Evolutionary conservation across 2,113 vertebrate species (phyloP).

Genomic region (Lethenteron camtschaticum): DNA sequence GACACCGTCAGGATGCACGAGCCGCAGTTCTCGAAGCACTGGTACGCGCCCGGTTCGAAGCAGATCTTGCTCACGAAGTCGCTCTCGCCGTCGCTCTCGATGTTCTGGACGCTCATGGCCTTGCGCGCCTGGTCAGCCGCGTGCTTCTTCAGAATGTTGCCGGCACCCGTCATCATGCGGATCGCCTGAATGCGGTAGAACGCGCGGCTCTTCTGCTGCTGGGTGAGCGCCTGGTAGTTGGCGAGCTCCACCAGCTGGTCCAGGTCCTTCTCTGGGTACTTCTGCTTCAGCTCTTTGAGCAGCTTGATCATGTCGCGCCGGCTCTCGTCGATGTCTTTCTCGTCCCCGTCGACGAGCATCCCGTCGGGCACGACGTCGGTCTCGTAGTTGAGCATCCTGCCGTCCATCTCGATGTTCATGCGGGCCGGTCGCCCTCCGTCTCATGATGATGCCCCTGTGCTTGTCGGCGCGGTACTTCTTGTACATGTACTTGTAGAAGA

Average conservation of each 20-base stretch:
- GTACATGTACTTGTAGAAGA: conserved; percentile 82
- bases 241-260: conserved; percentile 69
- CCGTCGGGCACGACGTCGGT: conserved; percentile 67
- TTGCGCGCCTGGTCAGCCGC: conserved; percentile 65
- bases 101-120: conserved; percentile 46
- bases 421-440: conserved; percentile 52
- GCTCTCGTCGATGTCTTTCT: conserved; percentile 52
- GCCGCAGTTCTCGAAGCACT: conserved; percentile 85
- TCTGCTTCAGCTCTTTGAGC: conserved; percentile 74
- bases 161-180: conserved; percentile 66
- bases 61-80: conserved; percentile 47
- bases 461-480: conserved; percentile 73
- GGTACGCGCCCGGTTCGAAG: conserved; percentile 62
- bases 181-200: conserved; percentile 87
- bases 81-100: conserved; percentile 36
- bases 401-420: conserved; percentile 52
- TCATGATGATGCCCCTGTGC: conserved; percentile 76
- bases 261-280: conserved; percentile 67
- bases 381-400: conserved; percentile 45
- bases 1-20: conserved; percentile 47
- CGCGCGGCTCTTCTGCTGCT: conserved; percentile 74
- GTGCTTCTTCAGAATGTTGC: conserved; percentile 63
- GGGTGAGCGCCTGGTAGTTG: conserved; percentile 67
- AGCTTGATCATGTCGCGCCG: conserved; percentile 59
- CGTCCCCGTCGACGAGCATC: conserved; percentile 38